Percentiles rank a stretch among this genome's conserved stretches.
These are phyloP conservation scores for Electrona antarctica DNA, from an alignment of 2,113 vertebrate species.

Conservation along the genomic window DNA sequence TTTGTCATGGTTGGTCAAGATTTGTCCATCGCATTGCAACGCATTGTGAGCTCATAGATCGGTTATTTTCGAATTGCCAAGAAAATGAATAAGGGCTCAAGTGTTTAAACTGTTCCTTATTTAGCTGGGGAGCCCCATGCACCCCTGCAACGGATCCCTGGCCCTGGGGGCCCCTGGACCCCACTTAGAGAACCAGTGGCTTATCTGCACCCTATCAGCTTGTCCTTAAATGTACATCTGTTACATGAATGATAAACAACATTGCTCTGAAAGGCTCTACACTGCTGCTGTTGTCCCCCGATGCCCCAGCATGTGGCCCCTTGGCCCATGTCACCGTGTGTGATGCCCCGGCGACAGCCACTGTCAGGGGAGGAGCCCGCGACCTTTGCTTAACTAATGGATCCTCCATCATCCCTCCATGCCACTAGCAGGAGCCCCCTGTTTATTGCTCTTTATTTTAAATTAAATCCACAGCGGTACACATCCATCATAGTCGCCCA, in stretches of 20 bases:
- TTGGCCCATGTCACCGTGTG: slow-evolving; percentile 45
- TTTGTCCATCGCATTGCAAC: too few relatives aligned
- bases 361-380: slow-evolving; percentile 72
- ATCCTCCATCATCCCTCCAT: slow-evolving; percentile 62
- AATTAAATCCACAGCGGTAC: slow-evolving; percentile 76
- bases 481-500: slow-evolving; percentile 73
- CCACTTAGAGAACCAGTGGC: too few relatives aligned
- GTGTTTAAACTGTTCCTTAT: too few relatives aligned
- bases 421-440: slow-evolving; percentile 62
- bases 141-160: too few relatives aligned
- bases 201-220: slow-evolving; percentile 66
- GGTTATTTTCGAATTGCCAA: too few relatives aligned
- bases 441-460: slow-evolving; percentile 81
- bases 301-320: slow-evolving; percentile 49
- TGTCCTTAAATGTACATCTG: slow-evolving; percentile 74
- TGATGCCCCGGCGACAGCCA: slow-evolving; percentile 65
- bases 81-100: too few relatives aligned
- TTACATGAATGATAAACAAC: slow-evolving; percentile 79
- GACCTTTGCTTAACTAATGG: slow-evolving; percentile 88
- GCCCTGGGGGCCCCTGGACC: too few relatives aligned
- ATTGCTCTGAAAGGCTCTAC: slow-evolving; percentile 56
- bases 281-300: slow-evolving; percentile 32
- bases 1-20: too few relatives aligned
- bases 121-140: too few relatives aligned
- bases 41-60: too few relatives aligned